These are phyloP conservation scores for Mesodorylaimus sp. DNA, from an alignment of 2,888 invertebrate species.

Conservation along the genomic window DNA sequence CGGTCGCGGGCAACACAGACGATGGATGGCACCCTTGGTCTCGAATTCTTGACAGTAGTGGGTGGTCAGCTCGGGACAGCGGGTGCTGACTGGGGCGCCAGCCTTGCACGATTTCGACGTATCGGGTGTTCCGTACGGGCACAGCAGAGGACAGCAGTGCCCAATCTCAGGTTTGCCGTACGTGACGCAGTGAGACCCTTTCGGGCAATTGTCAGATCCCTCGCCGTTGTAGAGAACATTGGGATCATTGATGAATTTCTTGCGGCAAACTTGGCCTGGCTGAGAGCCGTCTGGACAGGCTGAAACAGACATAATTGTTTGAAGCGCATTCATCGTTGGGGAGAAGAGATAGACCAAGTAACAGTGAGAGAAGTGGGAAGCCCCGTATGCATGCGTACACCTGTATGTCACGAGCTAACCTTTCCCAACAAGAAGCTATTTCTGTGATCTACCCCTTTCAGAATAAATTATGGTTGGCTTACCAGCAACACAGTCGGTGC, in stretches of 20 bases:
- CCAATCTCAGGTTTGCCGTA: constrained; percentile 29
- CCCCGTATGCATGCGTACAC: no score
- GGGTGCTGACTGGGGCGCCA: constrained; percentile 16
- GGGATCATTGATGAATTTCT: background rate
- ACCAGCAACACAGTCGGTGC: background rate
- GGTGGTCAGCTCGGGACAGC: constrained; percentile 20
- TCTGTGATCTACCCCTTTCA: no score
- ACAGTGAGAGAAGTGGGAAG: no score
- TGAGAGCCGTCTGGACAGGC: constrained; percentile 5
- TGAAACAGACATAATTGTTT: background rate
- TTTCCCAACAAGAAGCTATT: no score
- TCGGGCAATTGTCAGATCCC: constrained; percentile 22
- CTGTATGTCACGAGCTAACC: no score
- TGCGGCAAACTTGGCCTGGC: background rate
- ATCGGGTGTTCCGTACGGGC: constrained; percentile 28
- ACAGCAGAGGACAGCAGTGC: constrained; percentile 27
- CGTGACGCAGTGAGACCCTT: constrained; percentile 22
- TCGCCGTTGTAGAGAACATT: constrained; percentile 11
- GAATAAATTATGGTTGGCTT: no score
- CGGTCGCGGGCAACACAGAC: constrained; percentile 27
- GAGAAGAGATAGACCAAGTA: no score
- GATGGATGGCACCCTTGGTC: constrained; percentile 20
- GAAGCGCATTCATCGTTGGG: no score
- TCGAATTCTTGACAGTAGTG: constrained; percentile 25
- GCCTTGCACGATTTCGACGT: constrained; percentile 23